Conservation (phyloP, 2,797 vertebrate genomes). For the Mycteria americana region DNA sequence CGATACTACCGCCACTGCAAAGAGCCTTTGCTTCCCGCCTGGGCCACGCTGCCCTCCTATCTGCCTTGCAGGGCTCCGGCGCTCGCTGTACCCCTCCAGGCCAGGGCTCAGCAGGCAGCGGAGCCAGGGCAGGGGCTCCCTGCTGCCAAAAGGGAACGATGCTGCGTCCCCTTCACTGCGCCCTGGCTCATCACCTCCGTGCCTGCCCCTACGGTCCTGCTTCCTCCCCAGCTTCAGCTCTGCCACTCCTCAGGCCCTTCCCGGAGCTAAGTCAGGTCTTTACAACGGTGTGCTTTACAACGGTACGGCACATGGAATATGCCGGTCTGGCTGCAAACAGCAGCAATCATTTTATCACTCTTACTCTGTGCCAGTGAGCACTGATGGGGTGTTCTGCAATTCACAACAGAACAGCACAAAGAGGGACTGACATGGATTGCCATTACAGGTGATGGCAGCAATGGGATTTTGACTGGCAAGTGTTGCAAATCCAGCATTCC, state of each 20-base stretch:
- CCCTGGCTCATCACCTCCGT: not conserved
- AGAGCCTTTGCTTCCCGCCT: not conserved
- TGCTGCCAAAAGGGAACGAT: not conserved
- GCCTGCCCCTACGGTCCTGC: not conserved
- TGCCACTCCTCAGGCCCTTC: not conserved
- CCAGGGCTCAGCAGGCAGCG: not conserved
- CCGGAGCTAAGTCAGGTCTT: not conserved
- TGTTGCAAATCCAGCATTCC: not conserved
- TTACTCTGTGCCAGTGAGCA: not conserved
- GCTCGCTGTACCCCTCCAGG: fast-evolving
- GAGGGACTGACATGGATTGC: not conserved
- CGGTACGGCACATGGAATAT: not conserved
- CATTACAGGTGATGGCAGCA: not conserved
- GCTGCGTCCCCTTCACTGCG: fast-evolving
- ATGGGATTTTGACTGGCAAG: not conserved
- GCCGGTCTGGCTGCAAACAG: not conserved
- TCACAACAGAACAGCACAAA: not conserved
- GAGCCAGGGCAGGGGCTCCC: not conserved
- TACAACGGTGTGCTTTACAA: not conserved
- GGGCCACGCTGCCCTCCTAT: not conserved
- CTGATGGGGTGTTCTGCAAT: not conserved
- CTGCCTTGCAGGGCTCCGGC: not conserved
- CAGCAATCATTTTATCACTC: fast-evolving
- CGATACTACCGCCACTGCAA: not conserved
- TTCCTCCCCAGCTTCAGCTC: not conserved